Percentiles rank a stretch among this genome's conserved stretches.
Evolutionary conservation across 2,113 vertebrate genomes (phyloP).

Genomic region (Strigops habroptila): DNA sequence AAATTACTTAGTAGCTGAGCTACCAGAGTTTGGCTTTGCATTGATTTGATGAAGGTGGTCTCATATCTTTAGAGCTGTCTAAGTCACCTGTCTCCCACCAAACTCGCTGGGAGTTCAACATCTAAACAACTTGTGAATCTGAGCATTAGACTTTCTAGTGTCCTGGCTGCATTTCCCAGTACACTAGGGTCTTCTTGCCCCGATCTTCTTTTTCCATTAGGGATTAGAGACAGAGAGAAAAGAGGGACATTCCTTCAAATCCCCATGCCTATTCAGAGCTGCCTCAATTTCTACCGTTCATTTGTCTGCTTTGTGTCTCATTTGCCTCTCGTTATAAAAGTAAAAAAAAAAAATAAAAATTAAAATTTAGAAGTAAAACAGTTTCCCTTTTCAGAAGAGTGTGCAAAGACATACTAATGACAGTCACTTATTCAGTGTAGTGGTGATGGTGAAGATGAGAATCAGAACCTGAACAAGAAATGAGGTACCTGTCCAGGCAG

Average conservation of each 20-base stretch:
- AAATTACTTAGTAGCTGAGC: no score
- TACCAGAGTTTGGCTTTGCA: background rate
- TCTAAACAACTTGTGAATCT: background rate
- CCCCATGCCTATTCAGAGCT: background rate
- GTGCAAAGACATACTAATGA: background rate
- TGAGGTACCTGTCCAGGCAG: background rate
- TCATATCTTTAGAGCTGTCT: background rate
- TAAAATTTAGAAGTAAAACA: background rate
- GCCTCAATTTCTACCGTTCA: background rate
- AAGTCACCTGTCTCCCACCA: background rate
- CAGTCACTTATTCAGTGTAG: background rate
- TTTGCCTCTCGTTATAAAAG: background rate
- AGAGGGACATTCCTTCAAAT: background rate
- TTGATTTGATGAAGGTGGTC: background rate
- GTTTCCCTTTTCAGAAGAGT: background rate
- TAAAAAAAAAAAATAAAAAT: background rate
- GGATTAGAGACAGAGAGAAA: background rate
- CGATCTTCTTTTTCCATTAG: background rate
- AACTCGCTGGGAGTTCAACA: background rate
- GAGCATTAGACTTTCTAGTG: background rate
- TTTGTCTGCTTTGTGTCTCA: background rate
- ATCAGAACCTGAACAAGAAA: background rate
- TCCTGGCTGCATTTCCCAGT: background rate
- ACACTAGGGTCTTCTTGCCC: background rate
- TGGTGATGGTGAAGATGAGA: background rate